A percentile compares a stretch with the other conserved stretches of the same genome.
These are phyloP conservation scores for Parnassius orleans DNA, from an alignment of 2,888 invertebrate species.

Conservation along the genomic window DNA sequence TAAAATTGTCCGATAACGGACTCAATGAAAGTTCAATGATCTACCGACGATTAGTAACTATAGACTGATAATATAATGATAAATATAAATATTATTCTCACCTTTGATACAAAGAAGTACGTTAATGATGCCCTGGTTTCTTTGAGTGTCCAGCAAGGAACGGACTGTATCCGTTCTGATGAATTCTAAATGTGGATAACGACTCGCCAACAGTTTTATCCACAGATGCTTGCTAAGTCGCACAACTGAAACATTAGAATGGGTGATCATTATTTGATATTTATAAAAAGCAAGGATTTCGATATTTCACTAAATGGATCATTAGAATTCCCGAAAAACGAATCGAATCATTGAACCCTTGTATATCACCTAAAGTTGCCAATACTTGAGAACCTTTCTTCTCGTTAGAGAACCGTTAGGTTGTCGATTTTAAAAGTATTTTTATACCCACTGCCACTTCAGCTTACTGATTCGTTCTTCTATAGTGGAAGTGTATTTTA, in stretches of 20 bases:
- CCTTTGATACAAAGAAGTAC: constrained; percentile 85
- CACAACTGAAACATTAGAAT: constrained; percentile 65
- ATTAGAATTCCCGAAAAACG: too few species aligned
- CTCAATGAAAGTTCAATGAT: constrained; percentile 23
- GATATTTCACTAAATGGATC: too few species aligned
- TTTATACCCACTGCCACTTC: too few species aligned
- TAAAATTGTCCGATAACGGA: constrained; percentile 17
- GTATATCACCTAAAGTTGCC: too few species aligned
- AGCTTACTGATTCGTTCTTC: too few species aligned
- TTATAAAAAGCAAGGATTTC: too few species aligned
- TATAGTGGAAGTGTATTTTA: too few species aligned
- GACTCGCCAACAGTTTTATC: constrained; percentile 78
- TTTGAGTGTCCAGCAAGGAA: constrained; percentile 85
- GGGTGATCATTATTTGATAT: too few species aligned
- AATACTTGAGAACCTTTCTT: too few species aligned
- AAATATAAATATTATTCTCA: constrained; percentile 31
- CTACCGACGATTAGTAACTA: constrained; percentile 14
- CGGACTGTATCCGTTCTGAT: constrained; percentile 83
- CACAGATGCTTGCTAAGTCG: constrained; percentile 77
- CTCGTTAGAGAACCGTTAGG: too few species aligned
- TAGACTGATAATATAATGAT: constrained; percentile 9
- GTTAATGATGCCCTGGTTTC: constrained; percentile 88
- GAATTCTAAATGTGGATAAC: constrained; percentile 82
- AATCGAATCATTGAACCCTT: too few species aligned
- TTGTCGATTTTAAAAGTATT: too few species aligned